Evolutionary conservation across 2,797 vertebrate genomes (phyloP), one percentile per base, ranked within the genome.

Genomic region (Kryptolebias ocellatus): DNA sequence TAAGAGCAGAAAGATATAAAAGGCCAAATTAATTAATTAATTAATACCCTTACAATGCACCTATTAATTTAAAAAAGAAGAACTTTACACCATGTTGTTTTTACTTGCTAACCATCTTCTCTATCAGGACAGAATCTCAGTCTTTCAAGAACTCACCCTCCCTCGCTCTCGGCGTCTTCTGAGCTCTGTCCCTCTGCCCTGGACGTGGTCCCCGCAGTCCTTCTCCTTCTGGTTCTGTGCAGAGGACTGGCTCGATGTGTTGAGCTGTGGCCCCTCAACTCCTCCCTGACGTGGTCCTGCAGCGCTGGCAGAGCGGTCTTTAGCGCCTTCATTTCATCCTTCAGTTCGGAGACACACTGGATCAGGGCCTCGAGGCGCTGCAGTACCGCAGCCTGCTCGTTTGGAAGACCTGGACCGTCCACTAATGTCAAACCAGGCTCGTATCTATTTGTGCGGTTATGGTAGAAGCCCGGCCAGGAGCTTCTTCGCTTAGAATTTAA

Each of bases 281-380:
- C 96, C 31, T 92, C 94, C 67, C 91, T 92, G 69, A 98, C 94
- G n/a, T 94, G 94, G 53, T 94, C 95, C 79, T 95, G 95, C 70
- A 99, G 90, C 18, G 91, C 88, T 3, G 96, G 96, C 72, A 99
- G 84, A 17, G 95, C 92, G 10, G 92, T 94, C 89, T 96, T 98
- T 79, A 99, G 53, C 2, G 93, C 94, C 67, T 79, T 92, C 84
- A 99, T 94, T 85, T 99, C 97, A 9, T 94, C 94, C 88, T 95
- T 97, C 59, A 99, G 94, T 74, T 98, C 96, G 0, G 98, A 97
- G 76, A 99, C 92, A 0, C 93, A 96, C 58, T 90, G 78, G 24
- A 98, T 87, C 66, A 99, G 89, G 44, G 93, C 94, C 20, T 95
- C 95, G 7, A 99, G 80, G 57, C 95, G 96, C 60, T 96, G 93